Conservation (phyloP, 2,888 invertebrate genomes). For the Adineta ricciae region DNA sequence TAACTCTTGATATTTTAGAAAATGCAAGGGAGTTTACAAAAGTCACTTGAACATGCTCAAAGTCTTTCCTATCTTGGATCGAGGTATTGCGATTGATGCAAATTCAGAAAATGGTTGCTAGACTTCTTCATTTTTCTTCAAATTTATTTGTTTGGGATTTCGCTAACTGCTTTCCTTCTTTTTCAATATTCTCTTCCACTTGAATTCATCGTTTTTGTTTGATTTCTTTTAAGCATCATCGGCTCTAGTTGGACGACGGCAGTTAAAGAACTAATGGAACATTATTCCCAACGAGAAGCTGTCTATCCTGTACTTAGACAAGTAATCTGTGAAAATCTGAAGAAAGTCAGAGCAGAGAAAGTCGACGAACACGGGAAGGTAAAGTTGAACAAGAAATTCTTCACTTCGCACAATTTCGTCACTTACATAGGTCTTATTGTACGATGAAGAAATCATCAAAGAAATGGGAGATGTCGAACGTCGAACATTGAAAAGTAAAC, state of each 20-base stretch:
- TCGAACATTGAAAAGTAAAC: background rate
- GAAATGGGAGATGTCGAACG: background rate
- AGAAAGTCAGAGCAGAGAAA: background rate
- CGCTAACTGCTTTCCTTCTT: background rate
- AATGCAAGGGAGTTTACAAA: background rate
- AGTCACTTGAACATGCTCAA: conserved; percentile 3
- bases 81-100: background rate
- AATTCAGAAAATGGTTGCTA: background rate
- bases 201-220: background rate
- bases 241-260: background rate
- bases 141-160: background rate
- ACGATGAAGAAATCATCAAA: background rate
- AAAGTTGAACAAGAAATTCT: no score
- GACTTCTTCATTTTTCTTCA: background rate
- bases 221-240: background rate
- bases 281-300: background rate
- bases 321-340: background rate
- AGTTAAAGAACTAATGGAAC: background rate
- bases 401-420: no score
- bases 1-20: background rate
- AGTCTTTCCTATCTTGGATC: background rate
- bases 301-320: background rate
- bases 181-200: background rate
- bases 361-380: background rate
- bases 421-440: background rate